phyloP scores from a whole-genome alignment of 2,113 vertebrate genomes.

The Mesitornis unicolor region DNA sequence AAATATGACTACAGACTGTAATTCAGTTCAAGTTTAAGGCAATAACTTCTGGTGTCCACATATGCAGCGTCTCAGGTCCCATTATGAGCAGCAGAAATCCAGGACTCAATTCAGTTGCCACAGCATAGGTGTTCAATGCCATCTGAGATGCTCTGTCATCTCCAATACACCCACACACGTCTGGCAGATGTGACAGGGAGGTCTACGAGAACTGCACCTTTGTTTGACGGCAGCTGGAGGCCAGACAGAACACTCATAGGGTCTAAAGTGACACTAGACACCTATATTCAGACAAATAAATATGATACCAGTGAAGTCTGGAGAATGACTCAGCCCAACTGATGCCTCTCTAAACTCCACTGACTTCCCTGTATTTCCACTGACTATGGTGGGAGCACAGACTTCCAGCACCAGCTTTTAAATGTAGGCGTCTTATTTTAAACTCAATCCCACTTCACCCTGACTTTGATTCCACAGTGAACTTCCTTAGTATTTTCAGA shows the following conservation, averaged over 20 bases:
- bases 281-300: not conserved
- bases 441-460: not conserved
- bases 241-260: not conserved
- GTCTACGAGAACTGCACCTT: not conserved
- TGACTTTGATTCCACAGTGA: not conserved
- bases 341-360: not conserved
- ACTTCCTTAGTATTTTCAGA: not conserved
- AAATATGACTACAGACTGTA: not conserved
- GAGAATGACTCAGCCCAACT: not conserved
- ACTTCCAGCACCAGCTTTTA: not conserved
- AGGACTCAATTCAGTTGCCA: not conserved
- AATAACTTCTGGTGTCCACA: not conserved
- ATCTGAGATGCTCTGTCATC: not conserved
- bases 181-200: not conserved
- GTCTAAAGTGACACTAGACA: not conserved
- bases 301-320: not conserved
- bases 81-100: not conserved
- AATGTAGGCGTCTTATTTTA: not conserved
- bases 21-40: not conserved
- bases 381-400: not conserved
- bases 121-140: accelerated
- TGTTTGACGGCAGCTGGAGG: not conserved
- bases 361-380: not conserved
- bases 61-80: not conserved
- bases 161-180: not conserved